Conservation (phyloP, 2,113 vertebrate species). For the Myiozetetes cayanensis region DNA sequence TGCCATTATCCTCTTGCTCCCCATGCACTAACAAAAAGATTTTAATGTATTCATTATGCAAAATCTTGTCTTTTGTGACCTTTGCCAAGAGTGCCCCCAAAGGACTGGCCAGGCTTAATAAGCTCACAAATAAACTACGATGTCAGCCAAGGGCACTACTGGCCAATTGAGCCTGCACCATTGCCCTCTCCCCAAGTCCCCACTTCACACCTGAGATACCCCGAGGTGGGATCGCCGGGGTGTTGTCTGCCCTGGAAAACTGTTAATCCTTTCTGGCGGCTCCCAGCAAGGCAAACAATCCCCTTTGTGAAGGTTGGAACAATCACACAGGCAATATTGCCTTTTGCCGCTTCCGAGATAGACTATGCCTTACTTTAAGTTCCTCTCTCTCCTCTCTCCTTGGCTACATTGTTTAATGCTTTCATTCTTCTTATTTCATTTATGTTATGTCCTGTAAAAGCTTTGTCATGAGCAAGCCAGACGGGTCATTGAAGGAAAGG, state of each 20-base stretch:
- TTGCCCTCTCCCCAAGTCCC: slow-evolving; percentile 27
- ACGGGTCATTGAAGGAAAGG: slow-evolving; percentile 16
- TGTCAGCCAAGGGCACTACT: slow-evolving; percentile 61
- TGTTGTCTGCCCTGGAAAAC: slow-evolving; percentile 25
- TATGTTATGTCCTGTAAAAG: slow-evolving; percentile 27
- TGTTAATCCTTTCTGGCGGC: slow-evolving; percentile 13
- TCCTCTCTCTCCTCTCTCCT: background rate
- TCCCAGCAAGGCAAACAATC: slow-evolving; percentile 36
- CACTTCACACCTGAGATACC: slow-evolving; percentile 58
- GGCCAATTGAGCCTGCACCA: slow-evolving; percentile 31
- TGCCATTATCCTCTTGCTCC: slow-evolving; percentile 63
- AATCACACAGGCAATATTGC: slow-evolving; percentile 2
- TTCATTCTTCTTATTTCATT: slow-evolving; percentile 42
- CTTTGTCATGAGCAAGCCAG: slow-evolving; percentile 23
- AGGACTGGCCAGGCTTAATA: slow-evolving; percentile 61
- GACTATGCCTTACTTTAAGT: background rate
- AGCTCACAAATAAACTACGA: slow-evolving; percentile 69
- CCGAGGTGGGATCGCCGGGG: background rate
- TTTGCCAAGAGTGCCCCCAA: slow-evolving; percentile 67
- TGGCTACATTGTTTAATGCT: background rate
- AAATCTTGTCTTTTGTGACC: slow-evolving; percentile 71
- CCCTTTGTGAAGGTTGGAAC: slow-evolving; percentile 33
- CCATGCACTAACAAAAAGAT: slow-evolving; percentile 67
- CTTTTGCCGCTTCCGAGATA: background rate
- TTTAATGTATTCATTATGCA: slow-evolving; percentile 72